Evolutionary conservation across 2,797 vertebrate species (phyloP), one percentile per base, ranked within the genome.

Genomic region (Coracias cyanogaster): DNA sequence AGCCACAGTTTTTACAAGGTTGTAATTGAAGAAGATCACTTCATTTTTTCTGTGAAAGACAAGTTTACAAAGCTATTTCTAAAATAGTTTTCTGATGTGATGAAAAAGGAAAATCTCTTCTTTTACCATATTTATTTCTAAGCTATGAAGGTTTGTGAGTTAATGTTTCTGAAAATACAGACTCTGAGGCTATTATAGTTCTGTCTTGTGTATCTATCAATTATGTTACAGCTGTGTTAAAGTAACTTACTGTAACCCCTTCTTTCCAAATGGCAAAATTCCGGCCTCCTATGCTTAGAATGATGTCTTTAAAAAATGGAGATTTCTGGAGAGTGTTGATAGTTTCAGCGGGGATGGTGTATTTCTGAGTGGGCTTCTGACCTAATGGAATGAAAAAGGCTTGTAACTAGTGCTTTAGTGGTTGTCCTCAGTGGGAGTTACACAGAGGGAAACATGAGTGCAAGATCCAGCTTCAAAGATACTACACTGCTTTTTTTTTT

Each of bases 221-320:
- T 49, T 61, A 46, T 10, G 19, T 67, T 64, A 57, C 39, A 67
- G n/a, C 51, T 49, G 37, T 58, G 35, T 45, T 89, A 41, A 35
- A 87, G 28, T 52, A 78, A 98, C 98, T 98, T 98, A 99, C 99
- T 97, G 94, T 97, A 70, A 99, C 87, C 28, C 98, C 98, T 96
- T 99, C 99, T 93, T 98, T 99, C 99, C 99, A 99, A 97, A 99
- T 98, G 95, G 99, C 98, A 91, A 99, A 98, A 48, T 98, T 98
- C 98, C 96, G 98, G 33, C 98, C 98, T 70, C 99, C 99, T 6
- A 98, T 62, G 3, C 98, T 99, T 94, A 99, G 98, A 95, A 99
- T 37, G 55, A 99, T 98, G 94, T 99, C 99, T 65, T 98, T 98
- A 90, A 99, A 99, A 97, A 99, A 99, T 1, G 99, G 99, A 10